Base-by-base conservation (phyloP, 2,888 invertebrate species). In the Trileptium ribeirensis region DNA sequence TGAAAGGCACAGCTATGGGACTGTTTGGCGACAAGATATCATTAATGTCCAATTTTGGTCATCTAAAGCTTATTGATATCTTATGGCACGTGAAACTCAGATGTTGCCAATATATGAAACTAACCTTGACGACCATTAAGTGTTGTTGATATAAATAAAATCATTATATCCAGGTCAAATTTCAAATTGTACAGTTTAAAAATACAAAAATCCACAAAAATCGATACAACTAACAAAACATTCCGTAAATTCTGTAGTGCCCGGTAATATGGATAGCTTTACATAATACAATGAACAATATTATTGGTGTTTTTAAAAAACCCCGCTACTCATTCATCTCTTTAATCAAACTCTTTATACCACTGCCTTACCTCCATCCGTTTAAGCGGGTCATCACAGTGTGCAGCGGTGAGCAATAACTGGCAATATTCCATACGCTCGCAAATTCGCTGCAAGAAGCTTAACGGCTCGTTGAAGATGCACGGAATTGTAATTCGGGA, bases 401-500 rank as follows among this genome's bases (percentile, higher is more conserved):
- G 92, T 0, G 94, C 91, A 1, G 96, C 96, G 87, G 92, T 91
- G 81, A 93, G 92, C 77, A 96, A 91, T 70, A 94, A 89, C 85
- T 92, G 91, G 3, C 94, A 92, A 87, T 97, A 97, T 89, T 97
- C 96, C 92, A 97, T 92, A 88, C 95, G 95, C 90, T 97, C 97
- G 67, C 95, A 93, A 90, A 97, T 93, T 82, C 97, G 92, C 91
- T 97, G 96, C 67, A 97, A 92, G 90, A 97, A 96, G 86, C 95
- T 95, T 83, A 97, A 91, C 15, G 97, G 97, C 90, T 97, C 97
- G 90, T 97, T 97, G 91, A 97, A 95, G 85, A 94, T 93, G 84
- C 97, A 95, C 83, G 97, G 97, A 95, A 97, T 96, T 64, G 96
- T 94, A 90, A 96, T 95, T 91, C 96, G 96, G 88, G 95, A 95